Percentiles rank a stretch among this genome's conserved stretches.
Conservation (phyloP, 1,140 invertebrate genomes). For the Battus philenor region DNA sequence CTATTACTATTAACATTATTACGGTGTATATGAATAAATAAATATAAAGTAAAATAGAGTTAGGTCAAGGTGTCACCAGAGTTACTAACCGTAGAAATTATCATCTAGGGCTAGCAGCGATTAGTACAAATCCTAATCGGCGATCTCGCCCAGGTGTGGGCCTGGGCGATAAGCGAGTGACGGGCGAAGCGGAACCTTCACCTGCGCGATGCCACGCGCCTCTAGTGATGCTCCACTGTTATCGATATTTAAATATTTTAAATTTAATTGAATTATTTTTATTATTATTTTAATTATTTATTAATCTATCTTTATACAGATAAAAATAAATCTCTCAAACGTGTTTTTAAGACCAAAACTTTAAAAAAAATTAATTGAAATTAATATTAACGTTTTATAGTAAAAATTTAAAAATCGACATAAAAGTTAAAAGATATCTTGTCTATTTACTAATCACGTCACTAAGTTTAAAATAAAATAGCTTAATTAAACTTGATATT, state of each 20-base stretch:
- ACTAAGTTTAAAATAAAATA: background rate
- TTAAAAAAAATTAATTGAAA: too few relatives aligned
- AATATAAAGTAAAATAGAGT: too few relatives aligned
- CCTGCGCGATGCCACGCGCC: conserved; percentile 45
- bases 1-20: too few relatives aligned
- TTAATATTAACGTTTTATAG: too few relatives aligned
- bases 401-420: too few relatives aligned
- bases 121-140: conserved; percentile 45
- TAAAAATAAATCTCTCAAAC: background rate
- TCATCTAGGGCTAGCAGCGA: conserved; percentile 16
- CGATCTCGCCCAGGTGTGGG: conserved; percentile 47
- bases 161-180: conserved; percentile 29
- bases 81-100: background rate
- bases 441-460: background rate
- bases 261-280: background rate
- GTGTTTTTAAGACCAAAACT: too few relatives aligned
- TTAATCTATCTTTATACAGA: background rate
- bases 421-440: background rate
- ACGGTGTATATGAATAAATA: too few relatives aligned
- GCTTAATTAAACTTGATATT: background rate
- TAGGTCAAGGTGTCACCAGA: too few relatives aligned
- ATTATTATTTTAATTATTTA: background rate
- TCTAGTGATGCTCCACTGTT: conserved; percentile 17
- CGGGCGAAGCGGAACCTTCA: conserved; percentile 48
- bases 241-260: conserved; percentile 18